Evolutionary conservation across 2,888 invertebrate genomes (phyloP), one percentile per base, ranked within the genome.

Genomic region (Caenorhabditis panamensis): DNA sequence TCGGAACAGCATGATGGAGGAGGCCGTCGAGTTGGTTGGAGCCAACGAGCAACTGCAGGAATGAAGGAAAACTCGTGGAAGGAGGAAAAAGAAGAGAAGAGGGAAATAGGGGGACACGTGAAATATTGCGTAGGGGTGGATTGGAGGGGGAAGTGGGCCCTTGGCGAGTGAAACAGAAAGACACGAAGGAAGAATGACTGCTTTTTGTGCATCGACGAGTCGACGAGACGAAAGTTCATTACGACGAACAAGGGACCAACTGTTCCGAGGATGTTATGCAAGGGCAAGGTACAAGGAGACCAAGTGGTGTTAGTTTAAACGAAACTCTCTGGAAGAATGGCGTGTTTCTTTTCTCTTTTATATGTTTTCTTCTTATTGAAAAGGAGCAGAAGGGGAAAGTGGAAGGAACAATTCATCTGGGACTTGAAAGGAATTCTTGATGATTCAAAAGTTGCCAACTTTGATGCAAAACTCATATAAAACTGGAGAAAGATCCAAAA

Each of bases 1-100:
- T 28, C n/a, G 47, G 67, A 69, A 28, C 54, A 62, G 53, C 68
- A 64, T 69, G 18, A 28, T n/a, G 59, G 62, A 67, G 66, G 58
- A 41, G 41, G 13, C 13, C 5, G 11, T 9, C 13, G 41, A 16
- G 41, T 11, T 36, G 36, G 36, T 5, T 11, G 11, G 41, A 41
- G 41, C 31, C 13, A 37, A 18, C 22, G 22, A 61, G 44, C 18
- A 36, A n/a, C 18, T 18, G 41, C 18, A 36, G 36, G 6, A 44
- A 36, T 20, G 61, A 37, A 22, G 58, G 63, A 58, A 36, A 73
- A 44, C 51, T 36, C 26, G 62, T 31, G 69, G 49, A 56, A 37
- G 41, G 44, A 47, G 37, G 49, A n/a, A 24, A 47, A 54, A 58
- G 47, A 64, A 64, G 18, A 37, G 16, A 41, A 16, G 56, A 51